Evolutionary conservation across 2,113 vertebrate genomes (phyloP).

Genomic region (Hemibagrus wyckioides): DNA sequence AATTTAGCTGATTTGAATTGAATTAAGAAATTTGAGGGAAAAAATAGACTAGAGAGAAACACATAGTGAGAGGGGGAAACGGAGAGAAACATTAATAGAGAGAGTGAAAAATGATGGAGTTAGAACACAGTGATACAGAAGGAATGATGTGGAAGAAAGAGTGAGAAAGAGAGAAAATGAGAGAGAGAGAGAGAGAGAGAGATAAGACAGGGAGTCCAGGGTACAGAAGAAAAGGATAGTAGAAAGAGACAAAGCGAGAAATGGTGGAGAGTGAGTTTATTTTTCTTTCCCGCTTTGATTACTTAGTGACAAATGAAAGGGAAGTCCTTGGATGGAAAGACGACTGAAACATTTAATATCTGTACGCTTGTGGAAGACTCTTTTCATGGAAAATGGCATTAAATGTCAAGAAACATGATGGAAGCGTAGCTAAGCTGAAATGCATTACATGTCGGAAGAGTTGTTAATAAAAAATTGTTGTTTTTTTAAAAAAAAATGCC

Average conservation of each 20-base stretch:
- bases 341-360: slow-evolving; percentile 83
- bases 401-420: neutral
- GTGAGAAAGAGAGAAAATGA: neutral
- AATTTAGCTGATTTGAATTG: neutral
- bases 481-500: slow-evolving; percentile 11
- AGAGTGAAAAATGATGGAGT: neutral
- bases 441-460: neutral
- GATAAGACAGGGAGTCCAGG: neutral
- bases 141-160: neutral
- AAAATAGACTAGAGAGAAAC: neutral
- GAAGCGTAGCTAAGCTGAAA: slow-evolving; percentile 17
- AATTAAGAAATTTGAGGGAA: neutral
- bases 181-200: neutral
- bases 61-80: neutral
- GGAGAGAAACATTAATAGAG: neutral
- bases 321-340: slow-evolving; percentile 93
- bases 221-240: neutral
- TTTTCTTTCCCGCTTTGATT: slow-evolving; percentile 80
- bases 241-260: neutral
- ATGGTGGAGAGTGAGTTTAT: slow-evolving; percentile 50
- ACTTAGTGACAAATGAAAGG: slow-evolving; percentile 86
- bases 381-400: slow-evolving; percentile 38
- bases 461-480: slow-evolving; percentile 12
- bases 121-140: neutral
- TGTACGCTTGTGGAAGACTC: slow-evolving; percentile 92